Evolutionary conservation across 2,113 vertebrate species (phyloP), one percentile per base, ranked within the genome.

Genomic region (Taxidea taxus): DNA sequence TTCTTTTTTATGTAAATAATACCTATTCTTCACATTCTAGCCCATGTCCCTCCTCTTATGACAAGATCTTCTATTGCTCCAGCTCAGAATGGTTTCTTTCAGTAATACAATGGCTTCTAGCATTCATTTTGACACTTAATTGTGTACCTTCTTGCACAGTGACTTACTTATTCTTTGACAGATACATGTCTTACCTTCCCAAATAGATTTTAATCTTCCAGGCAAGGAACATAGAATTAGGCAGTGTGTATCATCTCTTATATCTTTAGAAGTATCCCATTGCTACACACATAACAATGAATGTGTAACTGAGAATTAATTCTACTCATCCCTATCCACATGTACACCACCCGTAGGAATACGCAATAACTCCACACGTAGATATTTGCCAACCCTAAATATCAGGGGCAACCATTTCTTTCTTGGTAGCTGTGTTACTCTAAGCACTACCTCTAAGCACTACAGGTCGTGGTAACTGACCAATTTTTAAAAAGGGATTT

Each of bases 1-100:
- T 95, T 39, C 11, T 27, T 88, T 90, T 83, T 84, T n/a, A 78
- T 64, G 34, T 93, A 42, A 88, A 84, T 90, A 77, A 86, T 56
- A n/a, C 14, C 1, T 21, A 29, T 77, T 90, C n/a, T 92, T 90
- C 18, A 62, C 54, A 15, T 44, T 92, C 49, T 47, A 47, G 60
- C 37, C 20, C 6, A 7, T 78, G 31, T 3, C 3, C 10, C 37
- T 93, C 31, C 14, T 66, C 39, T 29, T 64, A 16, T 64, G 58
- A 83, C 44, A 54, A 49, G 29, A 16, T 62, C 49, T 29, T 10
- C 74, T 42, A 47, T 49, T 91, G 72, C 49, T 62, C 10, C 7
- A 7, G 7, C 47, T 15, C 16, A 56, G 27, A 51, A 49, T 70
- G 13, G 9, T 60, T 82, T 93, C 6, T 34, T 58, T 68, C 58